Base-by-base conservation (phyloP, 2,113 vertebrate genomes). In the Lonchura striata region DNA sequence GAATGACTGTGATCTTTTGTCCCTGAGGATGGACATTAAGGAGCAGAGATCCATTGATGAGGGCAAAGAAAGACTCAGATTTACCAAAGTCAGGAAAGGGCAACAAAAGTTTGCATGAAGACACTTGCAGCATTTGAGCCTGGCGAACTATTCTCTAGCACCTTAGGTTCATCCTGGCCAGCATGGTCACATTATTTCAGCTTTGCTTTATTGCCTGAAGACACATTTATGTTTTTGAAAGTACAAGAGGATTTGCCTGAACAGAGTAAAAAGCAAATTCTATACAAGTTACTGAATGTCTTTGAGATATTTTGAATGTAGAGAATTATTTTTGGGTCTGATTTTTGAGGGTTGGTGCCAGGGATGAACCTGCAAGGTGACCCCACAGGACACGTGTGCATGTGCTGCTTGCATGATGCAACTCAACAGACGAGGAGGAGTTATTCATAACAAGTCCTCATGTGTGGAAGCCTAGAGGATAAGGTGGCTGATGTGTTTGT, bases 151-250 rank as follows among this genome's bases (percentile, higher is more conserved):
- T 68, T 47, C 13, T 25, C 6, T 24, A 63, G 27, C 19, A 18
- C 22, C 54, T 80, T 72, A 16, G 7, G 20, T 46, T 88, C 64
- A 35, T 33, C 25, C 13, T 88, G 50, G 27, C 10, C 9, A 72
- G 21, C 61, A 42, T 0, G 2, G 24, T 8, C 1, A 0, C 1
- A 0, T 46, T 74, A 37, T 31, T 86, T 75, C 42, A 60, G 13
- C 28, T 69, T 61, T 61, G 20, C 53, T 77, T 82, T 56, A 42
- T 47, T 82, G 22, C 37, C 20, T 59, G 47, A 49, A 76, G 37
- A 47, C 11, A 24, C 17, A 5, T 23, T 56, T 12, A 5, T 31
- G 7, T 15, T 83, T 86, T 53, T 53, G 42, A 80, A 92, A 85
- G 41, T 47, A 47, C 16, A 47, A 35, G 33, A 11, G 12, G 6